These are phyloP conservation scores for Fregetta grallaria DNA, from an alignment of 2,113 vertebrate genomes.

Conservation along the genomic window DNA sequence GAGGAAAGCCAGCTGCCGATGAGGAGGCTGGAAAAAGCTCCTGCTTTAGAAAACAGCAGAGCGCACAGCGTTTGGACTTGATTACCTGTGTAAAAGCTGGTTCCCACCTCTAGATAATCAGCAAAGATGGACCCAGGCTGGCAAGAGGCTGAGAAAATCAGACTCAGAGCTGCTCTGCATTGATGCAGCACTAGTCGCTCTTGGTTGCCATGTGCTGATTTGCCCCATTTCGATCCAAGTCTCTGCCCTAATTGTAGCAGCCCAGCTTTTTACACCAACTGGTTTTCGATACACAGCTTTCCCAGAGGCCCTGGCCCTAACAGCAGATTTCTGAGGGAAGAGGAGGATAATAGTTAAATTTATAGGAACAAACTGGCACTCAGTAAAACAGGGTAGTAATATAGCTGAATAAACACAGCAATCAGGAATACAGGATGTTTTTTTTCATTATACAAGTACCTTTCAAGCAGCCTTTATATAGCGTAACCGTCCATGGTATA, in stretches of 20 bases:
- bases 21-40: not conserved
- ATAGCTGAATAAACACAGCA: not conserved
- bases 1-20: not conserved
- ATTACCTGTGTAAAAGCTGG: not conserved
- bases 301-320: not conserved
- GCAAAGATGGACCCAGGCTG: not conserved
- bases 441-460: not conserved
- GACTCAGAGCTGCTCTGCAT: not conserved
- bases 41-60: not conserved
- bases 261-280: not conserved
- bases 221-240: not conserved
- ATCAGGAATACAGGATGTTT: rapidly evolving
- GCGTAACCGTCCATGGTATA: rapidly evolving
- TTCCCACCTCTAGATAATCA: not conserved
- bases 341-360: not conserved
- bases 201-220: not conserved
- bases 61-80: not conserved
- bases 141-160: not conserved
- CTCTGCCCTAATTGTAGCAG: not conserved
- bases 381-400: not conserved
- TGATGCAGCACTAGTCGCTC: not conserved
- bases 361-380: not conserved
- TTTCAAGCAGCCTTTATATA: not conserved
- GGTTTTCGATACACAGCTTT: not conserved
- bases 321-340: not conserved